Base-by-base conservation (phyloP, 2,797 vertebrate species). In the Odontamblyopus lacepedii region DNA sequence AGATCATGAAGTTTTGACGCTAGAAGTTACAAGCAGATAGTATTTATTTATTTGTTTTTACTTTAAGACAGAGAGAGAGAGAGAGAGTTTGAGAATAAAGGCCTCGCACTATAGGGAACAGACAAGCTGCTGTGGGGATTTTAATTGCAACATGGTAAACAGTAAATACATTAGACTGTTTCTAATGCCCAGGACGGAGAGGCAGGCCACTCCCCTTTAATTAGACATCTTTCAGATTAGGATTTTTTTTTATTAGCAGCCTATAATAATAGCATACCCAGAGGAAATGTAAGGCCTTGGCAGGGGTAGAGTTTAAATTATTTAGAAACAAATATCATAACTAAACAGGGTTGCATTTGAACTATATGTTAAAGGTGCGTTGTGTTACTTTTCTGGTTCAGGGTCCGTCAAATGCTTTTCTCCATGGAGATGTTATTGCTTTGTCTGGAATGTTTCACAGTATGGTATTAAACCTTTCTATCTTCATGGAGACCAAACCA, bases 141-240 rank as follows among this genome's bases (percentile, higher is more conserved):
- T 91, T 88, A 92, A 92, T 91, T 92, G 85, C 80, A 78, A 89
- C 89, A 90, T 73, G 82, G 88, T 91, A 92, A 93, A 93, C 88
- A 91, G 87, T 91, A 91, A 93, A 92, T 89, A 87, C 76, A 87
- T 84, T 79, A 83, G 86, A 91, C 92, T 90, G 88, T 89, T 92
- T 87, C 79, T 82, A 90, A 91, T 77, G 79, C 87, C 82, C 76
- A 75, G 85, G 87, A 87, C 87, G 12, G 51, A 75, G 79, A 88
- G 79, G 64, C 68, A 73, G 75, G 80, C 56, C 85, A 83, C 92
- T 88, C 89, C 89, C 85, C 85, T 91, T 93, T 94, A 94, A 94
- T 95, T 94, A 94, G 92, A 74, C 80, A 50, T 88, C 84, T 82
- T 78, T 81, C 83, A 92, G 92, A 93, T 94, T 93, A 94, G 85